phyloP scores from a whole-genome alignment of 92 coral and sea anemone genomes.

The Palythoa grandiflora region DNA sequence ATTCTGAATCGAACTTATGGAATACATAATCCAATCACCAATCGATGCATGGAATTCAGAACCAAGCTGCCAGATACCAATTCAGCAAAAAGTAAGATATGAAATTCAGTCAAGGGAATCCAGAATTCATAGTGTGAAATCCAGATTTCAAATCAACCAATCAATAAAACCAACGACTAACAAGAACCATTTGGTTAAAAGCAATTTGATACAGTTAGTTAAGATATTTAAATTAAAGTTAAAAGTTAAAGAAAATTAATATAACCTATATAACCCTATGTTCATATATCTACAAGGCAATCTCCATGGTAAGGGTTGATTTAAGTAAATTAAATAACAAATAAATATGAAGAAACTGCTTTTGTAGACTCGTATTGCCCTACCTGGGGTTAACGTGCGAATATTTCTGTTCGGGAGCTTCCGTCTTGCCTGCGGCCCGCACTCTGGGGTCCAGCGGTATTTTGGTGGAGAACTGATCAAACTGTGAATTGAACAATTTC shows the following conservation, averaged over 20 bases:
- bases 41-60: neutral
- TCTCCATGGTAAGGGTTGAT: too few relatives aligned
- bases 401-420: slow-evolving; percentile 76
- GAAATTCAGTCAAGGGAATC: neutral
- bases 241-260: too few relatives aligned
- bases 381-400: slow-evolving; percentile 86
- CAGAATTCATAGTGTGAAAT: too few relatives aligned
- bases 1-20: neutral
- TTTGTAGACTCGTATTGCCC: neutral
- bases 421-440: slow-evolving; percentile 87
- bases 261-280: too few relatives aligned
- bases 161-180: too few relatives aligned
- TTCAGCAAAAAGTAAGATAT: too few relatives aligned
- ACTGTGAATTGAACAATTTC: slow-evolving; percentile 39
- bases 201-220: too few relatives aligned
- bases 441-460: slow-evolving; percentile 72
- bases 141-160: too few relatives aligned
- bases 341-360: neutral
- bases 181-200: neutral
- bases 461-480: slow-evolving; percentile 70
- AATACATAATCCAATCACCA: neutral
- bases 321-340: neutral
- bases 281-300: too few relatives aligned
- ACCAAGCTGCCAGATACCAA: too few relatives aligned
- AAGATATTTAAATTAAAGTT: too few relatives aligned